Conservation (phyloP, 2,888 invertebrate species). For the Horisme vitalbata region DNA sequence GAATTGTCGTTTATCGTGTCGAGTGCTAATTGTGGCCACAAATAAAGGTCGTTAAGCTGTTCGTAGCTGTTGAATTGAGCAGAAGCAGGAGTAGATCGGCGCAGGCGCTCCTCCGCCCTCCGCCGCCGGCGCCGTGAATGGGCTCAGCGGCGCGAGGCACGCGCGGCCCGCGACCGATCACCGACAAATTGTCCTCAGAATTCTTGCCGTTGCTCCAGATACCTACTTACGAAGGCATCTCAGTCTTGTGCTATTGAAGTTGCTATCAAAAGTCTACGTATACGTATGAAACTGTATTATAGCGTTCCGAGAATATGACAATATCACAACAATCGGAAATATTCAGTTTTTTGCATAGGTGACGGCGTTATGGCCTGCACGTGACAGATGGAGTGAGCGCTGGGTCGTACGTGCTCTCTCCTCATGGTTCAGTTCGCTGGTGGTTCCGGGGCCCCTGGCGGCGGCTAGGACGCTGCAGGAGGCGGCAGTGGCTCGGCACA, state of each 20-base stretch:
- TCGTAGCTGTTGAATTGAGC: constrained; percentile 1
- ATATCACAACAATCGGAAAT: no score
- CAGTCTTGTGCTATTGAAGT: no score
- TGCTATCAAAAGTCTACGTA: no score
- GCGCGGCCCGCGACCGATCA: background rate
- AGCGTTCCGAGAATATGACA: no score
- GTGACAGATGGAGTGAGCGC: no score
- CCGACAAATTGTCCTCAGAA: background rate
- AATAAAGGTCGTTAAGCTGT: constrained; percentile 5
- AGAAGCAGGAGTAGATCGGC: no score
- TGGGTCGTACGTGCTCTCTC: no score
- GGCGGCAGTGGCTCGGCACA: constrained; percentile 41
- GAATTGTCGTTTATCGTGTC: constrained; percentile 5
- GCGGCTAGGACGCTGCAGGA: constrained; percentile 36
- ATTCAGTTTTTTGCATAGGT: no score
- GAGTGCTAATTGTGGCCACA: constrained; percentile 12
- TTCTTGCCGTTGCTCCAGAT: constrained; percentile 1
- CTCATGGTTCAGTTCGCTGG: no score
- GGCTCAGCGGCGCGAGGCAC: background rate
- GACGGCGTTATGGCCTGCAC: no score
- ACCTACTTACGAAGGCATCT: background rate
- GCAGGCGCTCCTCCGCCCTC: background rate
- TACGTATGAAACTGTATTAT: no score
- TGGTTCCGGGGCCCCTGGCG: no score
- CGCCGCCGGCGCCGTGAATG: constrained; percentile 2